Base-by-base conservation (phyloP, 2,797 vertebrate genomes). In the Hylomyscus alleni region DNA sequence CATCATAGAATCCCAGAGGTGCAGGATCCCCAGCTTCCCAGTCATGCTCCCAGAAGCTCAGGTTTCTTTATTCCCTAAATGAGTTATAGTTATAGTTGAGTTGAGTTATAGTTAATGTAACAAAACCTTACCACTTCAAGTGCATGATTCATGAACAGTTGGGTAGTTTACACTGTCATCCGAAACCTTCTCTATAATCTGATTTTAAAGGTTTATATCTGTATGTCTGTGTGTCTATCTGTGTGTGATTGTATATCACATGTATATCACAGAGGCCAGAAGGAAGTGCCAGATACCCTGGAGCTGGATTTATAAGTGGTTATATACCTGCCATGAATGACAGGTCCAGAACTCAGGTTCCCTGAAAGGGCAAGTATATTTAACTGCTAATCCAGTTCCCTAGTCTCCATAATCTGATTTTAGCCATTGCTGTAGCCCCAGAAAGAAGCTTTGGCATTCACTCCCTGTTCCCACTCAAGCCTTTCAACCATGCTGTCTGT, bases 401-500 rank as follows among this genome's bases (percentile, higher is more conserved):
- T 50, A 62, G 44, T 52, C 37, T 47, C 6, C 31, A 34, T 11
- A 20, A 6, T 34, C 15, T 54, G 34, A 4, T 11, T 37, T 58
- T 19, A 11, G 69, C 11, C 2, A 2, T 44, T 77, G 12, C 1
- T 3, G 0, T 34, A 20, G 14, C 9, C 24, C 60, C 40, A 69
- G 40, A 40, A 67, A 56, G 22, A 73, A 6, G 37, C 26, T 0
- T 17, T 2, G 31, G 17, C 2, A 15, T 14, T 29, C n/a, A 17
- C 22, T 8, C 20, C 7, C 40, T 20, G 26, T 22, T 47, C 37
- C 26, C 10, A 13, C 12, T 26, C 50, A 31, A 58, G 54, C 22
- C 7, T 1, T 0, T 13, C 37, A 15, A 0, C 26, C 50, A 5
- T 5, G 0, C 6, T 4, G 6, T 1, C 67, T 52, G 50, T 19